Base-by-base conservation (phyloP, 2,113 vertebrate genomes). In the Bungarus multicinctus region DNA sequence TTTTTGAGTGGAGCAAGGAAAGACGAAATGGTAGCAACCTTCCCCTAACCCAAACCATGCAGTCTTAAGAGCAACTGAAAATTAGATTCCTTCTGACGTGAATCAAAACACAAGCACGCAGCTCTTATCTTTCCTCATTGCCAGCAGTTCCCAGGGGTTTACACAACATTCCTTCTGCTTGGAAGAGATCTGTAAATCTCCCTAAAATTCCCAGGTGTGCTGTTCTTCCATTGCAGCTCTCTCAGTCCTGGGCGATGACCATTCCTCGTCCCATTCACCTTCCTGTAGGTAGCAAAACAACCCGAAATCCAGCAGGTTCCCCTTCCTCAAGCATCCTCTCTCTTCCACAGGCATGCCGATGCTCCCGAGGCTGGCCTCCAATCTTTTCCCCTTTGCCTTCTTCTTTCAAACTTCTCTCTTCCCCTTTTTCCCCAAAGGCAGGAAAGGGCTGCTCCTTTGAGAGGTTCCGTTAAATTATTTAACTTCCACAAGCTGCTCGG, bases 271-370 rank as follows among this genome's bases (percentile, higher is more conserved):
- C n/a, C 43, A 7, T 45, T 43, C 81, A 39, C 53, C 53, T 81
- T 5, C 85, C 11, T 10, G 27, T 9, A 25, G 22, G 1, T 25
- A 5, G 30, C 9, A 27, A 34, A 23, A 25, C 10, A 5, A 57
- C 30, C 87, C 34, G 8, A 60, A 64, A 86, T n/a, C n/a, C 69
- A 89, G 87, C 34, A 43, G 43, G 57, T 0, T n/a, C 9, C 7
- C 4, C 47, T 30, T 30, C 10, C 27, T 16, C 20, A 34, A 52
- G n/a, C 8, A n/a, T 16, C 30, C 20, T 1, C 8, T 43, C 11
- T 27, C 30, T 50, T 9, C 18, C 0, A 23, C 74, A 53, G 45
- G 30, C 10, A 45, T 3, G 74, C 0, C 0, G 1, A 0, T 14
- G 58, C 90, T 7, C 9, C 30, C 0, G 0, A 34, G 52, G 89